Base-by-base conservation (phyloP, 1,140 invertebrate species). In the Aplysia californica region DNA sequence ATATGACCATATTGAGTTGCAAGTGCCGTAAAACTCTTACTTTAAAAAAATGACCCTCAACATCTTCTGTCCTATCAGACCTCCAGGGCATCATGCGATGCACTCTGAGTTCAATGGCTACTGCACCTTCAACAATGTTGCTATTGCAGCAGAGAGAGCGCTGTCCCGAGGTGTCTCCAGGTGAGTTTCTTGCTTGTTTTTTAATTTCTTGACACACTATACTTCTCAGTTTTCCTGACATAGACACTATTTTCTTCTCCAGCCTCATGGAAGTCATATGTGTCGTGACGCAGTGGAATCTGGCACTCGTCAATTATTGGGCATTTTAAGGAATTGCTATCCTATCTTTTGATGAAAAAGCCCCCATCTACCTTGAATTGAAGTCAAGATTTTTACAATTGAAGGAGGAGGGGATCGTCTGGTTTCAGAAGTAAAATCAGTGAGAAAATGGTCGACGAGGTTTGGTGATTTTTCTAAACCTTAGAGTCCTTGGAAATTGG, bases 51-150 rank as follows among this genome's bases (percentile, higher is more conserved):
- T 18, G 18, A 33, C 15, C 33, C 23, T 5, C 33, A 15, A 15
- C 31, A 15, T 69, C 67, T 26, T n/a, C 31, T n/a, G 4, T 15
- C 36, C 4, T 18, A 39, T 73, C 18, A 94, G 97, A 79, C 97
- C 98, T 44, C 97, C 98, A 21, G 98, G 98, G 35, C 98, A 99
- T 92, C 98, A 99, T 92, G 98, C 98, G 3, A 97, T 96, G 94
- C 90, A 93, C 78, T 91, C 93, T 29, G 95, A 95, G 87, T 96
- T 94, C 74, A 91, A 95, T 90, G 97, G 97, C n/a, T 99, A 97
- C 89, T 99, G 98, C 90, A 95, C 95, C 85, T 98, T 98, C 83
- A 99, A 99, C 88, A 99, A 99, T 90, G 96, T 97, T 0, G 98
- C 96, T 0, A 90, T 99, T 65, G 97, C 96, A 6, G 96, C 97